These are phyloP conservation scores for Sympetrum striolatum DNA, from an alignment of 2,888 invertebrate genomes.

Conservation along the genomic window DNA sequence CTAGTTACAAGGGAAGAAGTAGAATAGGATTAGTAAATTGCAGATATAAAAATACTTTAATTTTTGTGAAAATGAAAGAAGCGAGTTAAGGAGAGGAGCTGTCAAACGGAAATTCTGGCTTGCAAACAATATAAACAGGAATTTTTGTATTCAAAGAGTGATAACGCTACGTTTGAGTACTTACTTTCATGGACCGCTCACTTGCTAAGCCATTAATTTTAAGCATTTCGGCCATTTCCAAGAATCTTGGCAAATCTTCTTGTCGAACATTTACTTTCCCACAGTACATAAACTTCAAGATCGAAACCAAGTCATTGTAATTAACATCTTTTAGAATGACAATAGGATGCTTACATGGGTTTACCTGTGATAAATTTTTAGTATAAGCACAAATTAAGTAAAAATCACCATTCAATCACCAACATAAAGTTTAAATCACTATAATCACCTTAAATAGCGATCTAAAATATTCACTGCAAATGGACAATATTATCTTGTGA, in stretches of 20 bases:
- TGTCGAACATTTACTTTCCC: conserved; percentile 76
- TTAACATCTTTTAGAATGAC: conserved; percentile 75
- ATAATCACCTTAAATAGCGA: conserved; percentile 72
- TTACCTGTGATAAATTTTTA: conserved; percentile 53
- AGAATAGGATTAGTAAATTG: no score
- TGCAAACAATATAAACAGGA: no score
- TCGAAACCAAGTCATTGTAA: conserved; percentile 71
- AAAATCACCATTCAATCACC: background rate
- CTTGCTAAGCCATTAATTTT: conserved; percentile 74
- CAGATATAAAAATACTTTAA: no score
- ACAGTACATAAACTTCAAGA: conserved; percentile 76
- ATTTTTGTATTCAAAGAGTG: background rate
- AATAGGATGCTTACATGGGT: conserved; percentile 76
- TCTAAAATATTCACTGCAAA: conserved; percentile 81
- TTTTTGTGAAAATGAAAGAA: no score
- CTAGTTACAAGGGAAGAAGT: no score
- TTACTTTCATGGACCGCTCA: conserved; percentile 54
- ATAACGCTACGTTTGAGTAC: background rate
- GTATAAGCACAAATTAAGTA: background rate
- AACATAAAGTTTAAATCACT: background rate
- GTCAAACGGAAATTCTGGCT: no score
- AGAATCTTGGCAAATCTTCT: conserved; percentile 72
- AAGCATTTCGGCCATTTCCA: conserved; percentile 73
- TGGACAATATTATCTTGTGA: conserved; percentile 78
- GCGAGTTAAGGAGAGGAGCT: no score